phyloP scores from a whole-genome alignment of 2,113 vertebrate genomes.

The Plotosus lineatus region DNA sequence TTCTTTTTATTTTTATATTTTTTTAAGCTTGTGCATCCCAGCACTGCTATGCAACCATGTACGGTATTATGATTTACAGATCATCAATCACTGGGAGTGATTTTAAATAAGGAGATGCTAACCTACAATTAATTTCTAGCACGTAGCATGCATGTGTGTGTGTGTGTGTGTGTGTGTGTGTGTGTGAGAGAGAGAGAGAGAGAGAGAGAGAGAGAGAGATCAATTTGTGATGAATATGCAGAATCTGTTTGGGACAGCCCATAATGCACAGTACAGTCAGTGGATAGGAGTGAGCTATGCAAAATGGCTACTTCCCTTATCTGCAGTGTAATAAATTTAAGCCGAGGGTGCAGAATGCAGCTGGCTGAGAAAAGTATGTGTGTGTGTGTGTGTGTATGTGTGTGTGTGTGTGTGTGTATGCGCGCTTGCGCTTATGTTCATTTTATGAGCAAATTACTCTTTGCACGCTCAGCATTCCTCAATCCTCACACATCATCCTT shows the following conservation, averaged over 20 bases:
- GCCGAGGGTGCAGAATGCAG: conserved; percentile 39
- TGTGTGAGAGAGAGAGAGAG: no score
- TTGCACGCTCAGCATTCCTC: conserved; percentile 64
- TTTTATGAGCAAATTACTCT: conserved; percentile 30
- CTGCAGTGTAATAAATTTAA: conserved; percentile 63
- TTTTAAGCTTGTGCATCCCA: no score
- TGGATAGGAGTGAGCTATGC: conserved; percentile 44
- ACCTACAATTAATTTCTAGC: neutral
- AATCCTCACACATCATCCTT: conserved; percentile 46
- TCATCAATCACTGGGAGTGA: neutral
- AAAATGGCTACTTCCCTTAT: conserved; percentile 61
- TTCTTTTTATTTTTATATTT: no score
- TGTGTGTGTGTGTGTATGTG: conserved; percentile 16
- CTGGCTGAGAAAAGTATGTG: conserved; percentile 38
- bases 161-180: no score
- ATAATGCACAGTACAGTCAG: neutral
- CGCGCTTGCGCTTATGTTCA: neutral
- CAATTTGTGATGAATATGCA: neutral
- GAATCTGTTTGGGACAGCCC: neutral
- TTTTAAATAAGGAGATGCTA: conserved; percentile 24
- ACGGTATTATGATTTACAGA: neutral
- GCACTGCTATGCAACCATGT: no score
- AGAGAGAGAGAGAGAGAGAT: no score
- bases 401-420: conserved; percentile 41
- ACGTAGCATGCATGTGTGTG: neutral